Evolutionary conservation across 2,888 invertebrate species (phyloP).

Genomic region (Melanotus villosus): DNA sequence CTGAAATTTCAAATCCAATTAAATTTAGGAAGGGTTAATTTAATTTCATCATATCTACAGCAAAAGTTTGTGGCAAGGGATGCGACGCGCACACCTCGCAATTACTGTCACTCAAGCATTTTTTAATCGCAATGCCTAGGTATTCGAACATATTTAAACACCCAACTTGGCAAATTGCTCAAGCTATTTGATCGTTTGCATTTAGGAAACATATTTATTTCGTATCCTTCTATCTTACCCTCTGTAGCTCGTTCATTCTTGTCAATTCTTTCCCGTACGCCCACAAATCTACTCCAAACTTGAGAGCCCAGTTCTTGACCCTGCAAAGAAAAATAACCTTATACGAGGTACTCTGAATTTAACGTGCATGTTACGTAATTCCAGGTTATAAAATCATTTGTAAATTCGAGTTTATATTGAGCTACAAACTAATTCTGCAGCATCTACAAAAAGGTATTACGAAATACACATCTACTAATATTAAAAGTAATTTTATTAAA

Average conservation of each 20-base stretch:
- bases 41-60: conserved; percentile 32
- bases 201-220: conserved; percentile 23
- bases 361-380: no score
- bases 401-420: no score
- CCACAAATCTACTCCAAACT: conserved; percentile 92
- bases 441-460: no score
- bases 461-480: no score
- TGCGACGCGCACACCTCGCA: conserved; percentile 28
- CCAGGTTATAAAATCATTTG: no score
- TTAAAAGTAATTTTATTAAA: no score
- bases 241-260: conserved; percentile 90
- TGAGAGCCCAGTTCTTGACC: conserved; percentile 93
- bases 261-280: conserved; percentile 90
- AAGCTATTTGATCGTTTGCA: neutral
- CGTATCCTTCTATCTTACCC: conserved; percentile 73
- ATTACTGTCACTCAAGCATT: conserved; percentile 33
- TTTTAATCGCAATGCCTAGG: conserved; percentile 16
- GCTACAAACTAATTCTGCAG: no score
- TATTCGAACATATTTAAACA: conserved; percentile 30
- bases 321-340: conserved; percentile 71
- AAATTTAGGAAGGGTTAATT: conserved; percentile 34
- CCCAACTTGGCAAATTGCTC: neutral
- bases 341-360: neutral
- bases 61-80: conserved; percentile 28
- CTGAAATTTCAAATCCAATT: conserved; percentile 33